A percentile compares a stretch with the other conserved stretches of the same genome.
Conservation (phyloP, 1,140 invertebrate species). For the Diorhabda elongata region DNA sequence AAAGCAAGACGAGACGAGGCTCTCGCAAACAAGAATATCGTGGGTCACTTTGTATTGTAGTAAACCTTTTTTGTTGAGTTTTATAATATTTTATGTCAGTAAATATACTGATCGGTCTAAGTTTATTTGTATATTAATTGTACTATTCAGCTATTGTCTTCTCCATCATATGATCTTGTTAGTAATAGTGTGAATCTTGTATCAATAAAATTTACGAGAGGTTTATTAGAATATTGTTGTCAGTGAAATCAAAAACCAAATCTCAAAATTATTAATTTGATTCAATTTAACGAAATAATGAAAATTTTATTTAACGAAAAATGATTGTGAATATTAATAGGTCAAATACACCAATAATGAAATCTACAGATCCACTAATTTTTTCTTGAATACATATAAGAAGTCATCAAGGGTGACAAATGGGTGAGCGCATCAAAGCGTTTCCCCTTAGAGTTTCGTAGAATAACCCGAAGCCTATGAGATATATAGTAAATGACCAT, state of each 20-base stretch:
- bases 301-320: not conserved
- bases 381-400: not conserved
- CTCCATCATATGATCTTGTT: too few relatives aligned
- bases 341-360: not conserved
- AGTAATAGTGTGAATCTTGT: too few relatives aligned
- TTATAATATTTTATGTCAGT: too few relatives aligned
- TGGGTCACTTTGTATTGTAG: too few relatives aligned
- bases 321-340: not conserved
- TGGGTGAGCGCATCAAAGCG: not conserved
- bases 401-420: constrained; percentile 1
- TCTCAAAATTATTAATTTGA: not conserved
- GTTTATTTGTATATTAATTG: too few relatives aligned
- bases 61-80: too few relatives aligned
- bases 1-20: too few relatives aligned
- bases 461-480: not conserved
- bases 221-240: too few relatives aligned
- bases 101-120: too few relatives aligned
- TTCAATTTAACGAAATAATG: not conserved
- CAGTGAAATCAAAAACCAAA: not conserved
- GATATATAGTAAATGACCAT: not conserved
- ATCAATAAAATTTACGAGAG: too few relatives aligned
- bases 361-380: constrained; percentile 1
- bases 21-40: too few relatives aligned
- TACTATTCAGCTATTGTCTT: too few relatives aligned
- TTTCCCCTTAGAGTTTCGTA: not conserved